Conservation (phyloP, 2,888 invertebrate genomes). For the Orthonychiurus folsomi region DNA sequence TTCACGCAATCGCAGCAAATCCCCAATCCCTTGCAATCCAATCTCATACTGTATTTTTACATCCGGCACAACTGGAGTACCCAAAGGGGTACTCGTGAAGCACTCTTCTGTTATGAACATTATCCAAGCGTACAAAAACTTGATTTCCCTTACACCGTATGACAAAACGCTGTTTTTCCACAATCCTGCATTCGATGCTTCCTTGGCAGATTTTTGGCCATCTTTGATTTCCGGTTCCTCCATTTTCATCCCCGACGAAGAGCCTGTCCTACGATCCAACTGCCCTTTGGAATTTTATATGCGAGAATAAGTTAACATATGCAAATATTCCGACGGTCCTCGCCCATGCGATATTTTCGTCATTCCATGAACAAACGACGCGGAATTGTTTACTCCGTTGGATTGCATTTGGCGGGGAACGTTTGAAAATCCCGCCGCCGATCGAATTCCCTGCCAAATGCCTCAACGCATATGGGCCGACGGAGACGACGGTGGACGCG, state of each 20-base stretch:
- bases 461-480: slow-evolving; percentile 6
- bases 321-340: not conserved
- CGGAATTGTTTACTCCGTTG: not conserved
- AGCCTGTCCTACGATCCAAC: not conserved
- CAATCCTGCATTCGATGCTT: slow-evolving; percentile 6
- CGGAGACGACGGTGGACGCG: slow-evolving; percentile 4
- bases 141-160: not conserved
- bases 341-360: not conserved
- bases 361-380: not conserved
- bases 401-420: slow-evolving; percentile 1
- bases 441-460: not conserved
- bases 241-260: slow-evolving; percentile 3
- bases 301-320: not conserved
- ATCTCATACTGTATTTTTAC: slow-evolving; percentile 46
- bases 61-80: slow-evolving; percentile 49
- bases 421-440: not conserved
- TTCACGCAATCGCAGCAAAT: too few relatives aligned
- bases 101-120: slow-evolving; percentile 10
- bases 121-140: not conserved
- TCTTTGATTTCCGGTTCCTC: not conserved
- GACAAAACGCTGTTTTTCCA: slow-evolving; percentile 1
- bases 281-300: not conserved
- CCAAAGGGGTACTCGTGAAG: slow-evolving; percentile 9
- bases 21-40: too few relatives aligned
- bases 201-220: slow-evolving; percentile 6